Conservation (phyloP, 2,113 vertebrate genomes). For the Todiramphus chloris region DNA sequence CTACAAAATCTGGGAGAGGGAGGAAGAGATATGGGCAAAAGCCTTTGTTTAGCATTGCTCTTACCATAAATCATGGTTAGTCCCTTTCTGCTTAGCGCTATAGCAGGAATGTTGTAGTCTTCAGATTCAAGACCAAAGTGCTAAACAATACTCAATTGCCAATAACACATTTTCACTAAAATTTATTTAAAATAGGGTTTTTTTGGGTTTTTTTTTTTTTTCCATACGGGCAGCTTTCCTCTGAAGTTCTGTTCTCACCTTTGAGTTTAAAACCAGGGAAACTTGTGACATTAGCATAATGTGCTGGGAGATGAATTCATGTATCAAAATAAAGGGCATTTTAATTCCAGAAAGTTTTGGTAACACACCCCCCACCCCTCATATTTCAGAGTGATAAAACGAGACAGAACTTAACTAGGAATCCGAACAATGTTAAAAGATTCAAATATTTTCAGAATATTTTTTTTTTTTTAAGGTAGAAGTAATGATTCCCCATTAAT, state of each 20-base stretch:
- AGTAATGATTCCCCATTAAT: not conserved
- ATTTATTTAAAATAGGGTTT: not conserved
- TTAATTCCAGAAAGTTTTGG: not conserved
- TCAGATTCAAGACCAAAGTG: constrained; percentile 23
- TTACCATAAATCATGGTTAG: not conserved
- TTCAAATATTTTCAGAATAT: not conserved
- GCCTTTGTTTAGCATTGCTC: constrained; percentile 16
- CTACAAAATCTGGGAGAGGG: constrained; percentile 11
- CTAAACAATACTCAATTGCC: constrained; percentile 35
- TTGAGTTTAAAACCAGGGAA: constrained; percentile 7
- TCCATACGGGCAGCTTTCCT: not conserved
- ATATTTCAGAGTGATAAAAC: not conserved
- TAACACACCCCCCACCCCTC: not conserved
- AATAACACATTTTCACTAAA: constrained; percentile 14
- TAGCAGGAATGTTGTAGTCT: not conserved
- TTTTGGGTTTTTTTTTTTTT: not conserved
- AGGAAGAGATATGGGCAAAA: not conserved
- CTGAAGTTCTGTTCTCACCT: constrained; percentile 25
- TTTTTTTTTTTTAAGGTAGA: not conserved
- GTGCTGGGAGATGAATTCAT: not conserved
- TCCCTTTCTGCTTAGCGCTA: not conserved
- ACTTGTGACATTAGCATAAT: not conserved
- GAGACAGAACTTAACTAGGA: not conserved
- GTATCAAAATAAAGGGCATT: not conserved
- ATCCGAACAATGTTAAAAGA: not conserved